Percentiles rank a stretch among this genome's conserved stretches.
Conservation (phyloP, 2,113 vertebrate species). For the Burhinus oedicnemus region DNA sequence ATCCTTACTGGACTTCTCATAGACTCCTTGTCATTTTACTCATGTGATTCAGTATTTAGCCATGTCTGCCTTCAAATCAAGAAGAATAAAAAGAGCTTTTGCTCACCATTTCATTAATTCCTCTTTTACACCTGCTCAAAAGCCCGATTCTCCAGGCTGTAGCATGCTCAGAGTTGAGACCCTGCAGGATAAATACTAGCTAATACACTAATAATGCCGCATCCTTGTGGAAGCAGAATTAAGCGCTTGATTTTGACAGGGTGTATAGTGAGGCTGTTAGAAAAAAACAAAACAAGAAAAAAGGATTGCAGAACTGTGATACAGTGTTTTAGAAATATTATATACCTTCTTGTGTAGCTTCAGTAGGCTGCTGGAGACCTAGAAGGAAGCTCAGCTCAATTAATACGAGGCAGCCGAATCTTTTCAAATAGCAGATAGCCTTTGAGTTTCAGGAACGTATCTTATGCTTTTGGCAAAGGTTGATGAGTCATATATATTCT, state of each 20-base stretch:
- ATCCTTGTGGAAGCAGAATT: background rate
- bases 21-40: background rate
- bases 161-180: background rate
- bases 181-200: background rate
- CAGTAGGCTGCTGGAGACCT: background rate
- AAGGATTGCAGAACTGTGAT: background rate
- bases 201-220: background rate
- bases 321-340: background rate
- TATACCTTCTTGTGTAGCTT: background rate
- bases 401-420: background rate
- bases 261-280: background rate
- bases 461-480: slow-evolving; percentile 59
- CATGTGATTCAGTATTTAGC: background rate
- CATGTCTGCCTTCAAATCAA: background rate
- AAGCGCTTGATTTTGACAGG: background rate
- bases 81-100: background rate
- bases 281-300: background rate
- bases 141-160: background rate
- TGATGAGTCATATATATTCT: slow-evolving; percentile 68
- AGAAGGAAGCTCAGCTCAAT: background rate
- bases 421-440: slow-evolving; percentile 30
- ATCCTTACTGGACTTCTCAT: background rate
- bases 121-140: background rate
- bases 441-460: slow-evolving; percentile 32
- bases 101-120: background rate